These are phyloP conservation scores for Drosophila robusta DNA, from an alignment of 2,888 invertebrate species.

Conservation along the genomic window DNA sequence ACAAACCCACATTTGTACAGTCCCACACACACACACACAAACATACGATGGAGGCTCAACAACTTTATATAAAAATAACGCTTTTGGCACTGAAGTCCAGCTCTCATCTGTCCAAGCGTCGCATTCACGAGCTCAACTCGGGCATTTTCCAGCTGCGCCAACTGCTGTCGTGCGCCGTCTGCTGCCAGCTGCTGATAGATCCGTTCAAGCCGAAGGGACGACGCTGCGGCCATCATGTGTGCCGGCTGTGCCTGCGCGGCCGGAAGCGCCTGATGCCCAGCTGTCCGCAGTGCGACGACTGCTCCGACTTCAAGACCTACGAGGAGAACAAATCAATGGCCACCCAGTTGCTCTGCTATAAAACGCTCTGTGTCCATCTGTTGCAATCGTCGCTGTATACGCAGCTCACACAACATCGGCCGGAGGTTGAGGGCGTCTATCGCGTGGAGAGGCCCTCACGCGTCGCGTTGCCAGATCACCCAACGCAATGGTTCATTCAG, in stretches of 20 bases:
- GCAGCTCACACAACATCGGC: conserved; percentile 45
- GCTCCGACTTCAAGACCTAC: conserved; percentile 91
- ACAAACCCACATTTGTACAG: conserved; percentile 57
- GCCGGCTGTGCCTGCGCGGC: conserved; percentile 93
- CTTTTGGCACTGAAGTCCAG: conserved; percentile 52
- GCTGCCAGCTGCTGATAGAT: conserved; percentile 92
- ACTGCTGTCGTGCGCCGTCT: conserved; percentile 95
- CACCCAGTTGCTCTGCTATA: conserved; percentile 94
- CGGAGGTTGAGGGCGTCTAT: conserved; percentile 30
- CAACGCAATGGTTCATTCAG: conserved; percentile 88
- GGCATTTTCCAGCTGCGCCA: conserved; percentile 94
- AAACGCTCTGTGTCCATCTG: conserved; percentile 94
- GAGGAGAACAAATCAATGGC: conserved; percentile 92
- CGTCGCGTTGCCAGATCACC: conserved; percentile 62
- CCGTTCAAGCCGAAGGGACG: conserved; percentile 92
- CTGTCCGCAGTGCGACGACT: conserved; percentile 94
- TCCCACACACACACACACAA: conserved; percentile 23
- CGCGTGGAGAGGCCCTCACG: conserved; percentile 81
- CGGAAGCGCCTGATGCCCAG: conserved; percentile 93
- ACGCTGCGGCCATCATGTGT: conserved; percentile 95
- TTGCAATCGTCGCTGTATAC: conserved; percentile 89
- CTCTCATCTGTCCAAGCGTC: conserved; percentile 86
- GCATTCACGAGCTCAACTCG: conserved; percentile 93
- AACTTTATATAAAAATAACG: conserved; percentile 50
- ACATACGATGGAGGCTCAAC: conserved; percentile 47